Evolutionary conservation across 1,140 invertebrate genomes (phyloP).

Genomic region (Drosophila baimaii): DNA sequence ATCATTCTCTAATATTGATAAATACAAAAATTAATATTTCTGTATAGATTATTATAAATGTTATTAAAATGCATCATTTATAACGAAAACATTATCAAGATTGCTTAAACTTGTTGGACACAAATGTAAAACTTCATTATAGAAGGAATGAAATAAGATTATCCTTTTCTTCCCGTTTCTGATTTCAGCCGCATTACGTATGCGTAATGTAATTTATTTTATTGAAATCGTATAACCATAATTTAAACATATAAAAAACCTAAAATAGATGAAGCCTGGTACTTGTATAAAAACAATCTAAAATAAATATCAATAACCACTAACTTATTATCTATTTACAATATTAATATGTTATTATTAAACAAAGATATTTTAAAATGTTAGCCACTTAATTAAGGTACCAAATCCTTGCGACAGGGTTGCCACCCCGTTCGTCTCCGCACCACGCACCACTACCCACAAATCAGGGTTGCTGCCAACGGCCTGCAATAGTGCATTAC

Average conservation of each 20-base stretch:
- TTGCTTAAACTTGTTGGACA: too few species aligned
- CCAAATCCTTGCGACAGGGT: neutral
- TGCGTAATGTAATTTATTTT: slow-evolving; percentile 1
- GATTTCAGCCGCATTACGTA: neutral
- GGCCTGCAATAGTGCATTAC: slow-evolving; percentile 26
- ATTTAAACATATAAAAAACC: neutral
- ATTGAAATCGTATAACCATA: neutral
- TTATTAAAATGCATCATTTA: too few species aligned
- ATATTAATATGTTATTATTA: neutral
- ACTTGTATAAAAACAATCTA: neutral
- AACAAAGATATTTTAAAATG: too few species aligned
- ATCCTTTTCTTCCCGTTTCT: neutral
- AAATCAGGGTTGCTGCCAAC: slow-evolving; percentile 3
- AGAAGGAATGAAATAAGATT: neutral
- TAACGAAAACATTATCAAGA: too few species aligned
- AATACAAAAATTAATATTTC: too few species aligned
- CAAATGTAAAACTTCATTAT: too few species aligned
- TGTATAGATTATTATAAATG: too few species aligned
- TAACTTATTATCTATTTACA: neutral
- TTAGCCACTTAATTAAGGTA: neutral
- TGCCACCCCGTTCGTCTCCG: neutral
- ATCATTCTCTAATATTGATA: too few species aligned
- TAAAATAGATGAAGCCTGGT: neutral
- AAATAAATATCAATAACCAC: neutral
- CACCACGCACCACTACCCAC: neutral